A percentile compares a stretch with the other conserved stretches of the same genome.
Evolutionary conservation across 1,140 invertebrate species (phyloP).

Genomic region (Oncopeltus fasciatus): DNA sequence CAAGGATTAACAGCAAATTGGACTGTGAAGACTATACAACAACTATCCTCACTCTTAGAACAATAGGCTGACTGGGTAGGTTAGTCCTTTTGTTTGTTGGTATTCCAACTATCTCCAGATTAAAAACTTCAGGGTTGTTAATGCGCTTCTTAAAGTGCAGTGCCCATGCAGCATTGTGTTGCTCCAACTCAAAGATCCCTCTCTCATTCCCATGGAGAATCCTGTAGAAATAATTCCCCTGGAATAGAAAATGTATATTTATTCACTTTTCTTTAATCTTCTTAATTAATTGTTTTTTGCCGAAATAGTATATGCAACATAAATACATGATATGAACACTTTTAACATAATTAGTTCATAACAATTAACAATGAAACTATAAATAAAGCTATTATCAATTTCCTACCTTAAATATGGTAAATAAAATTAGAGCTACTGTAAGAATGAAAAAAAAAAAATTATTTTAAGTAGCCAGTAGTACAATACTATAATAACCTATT

Average conservation of each 20-base stretch:
- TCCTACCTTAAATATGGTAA: too few relatives aligned
- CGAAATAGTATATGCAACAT: too few relatives aligned
- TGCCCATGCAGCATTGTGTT: conserved; percentile 44
- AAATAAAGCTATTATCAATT: too few relatives aligned
- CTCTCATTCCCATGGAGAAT: conserved; percentile 49
- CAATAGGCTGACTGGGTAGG: neutral
- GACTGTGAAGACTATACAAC: neutral
- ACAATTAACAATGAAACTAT: too few relatives aligned
- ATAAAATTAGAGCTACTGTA: too few relatives aligned
- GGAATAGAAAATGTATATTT: conserved; percentile 14
- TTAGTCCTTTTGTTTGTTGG: neutral
- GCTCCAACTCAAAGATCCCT: conserved; percentile 47
- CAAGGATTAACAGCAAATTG: neutral
- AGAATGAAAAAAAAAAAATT: too few relatives aligned
- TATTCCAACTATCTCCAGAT: conserved; percentile 34
- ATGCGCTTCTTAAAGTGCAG: conserved; percentile 44
- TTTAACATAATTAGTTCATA: too few relatives aligned
- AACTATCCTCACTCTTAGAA: neutral
- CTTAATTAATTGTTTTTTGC: too few relatives aligned
- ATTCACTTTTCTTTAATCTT: too few relatives aligned
- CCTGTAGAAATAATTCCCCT: conserved; percentile 35
- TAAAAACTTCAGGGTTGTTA: conserved; percentile 37
- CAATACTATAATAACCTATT: too few relatives aligned
- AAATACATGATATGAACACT: too few relatives aligned
- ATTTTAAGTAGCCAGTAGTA: too few relatives aligned